Evolutionary conservation across 2,113 vertebrate species (phyloP).

Genomic region (Callaeas wilsoni): DNA sequence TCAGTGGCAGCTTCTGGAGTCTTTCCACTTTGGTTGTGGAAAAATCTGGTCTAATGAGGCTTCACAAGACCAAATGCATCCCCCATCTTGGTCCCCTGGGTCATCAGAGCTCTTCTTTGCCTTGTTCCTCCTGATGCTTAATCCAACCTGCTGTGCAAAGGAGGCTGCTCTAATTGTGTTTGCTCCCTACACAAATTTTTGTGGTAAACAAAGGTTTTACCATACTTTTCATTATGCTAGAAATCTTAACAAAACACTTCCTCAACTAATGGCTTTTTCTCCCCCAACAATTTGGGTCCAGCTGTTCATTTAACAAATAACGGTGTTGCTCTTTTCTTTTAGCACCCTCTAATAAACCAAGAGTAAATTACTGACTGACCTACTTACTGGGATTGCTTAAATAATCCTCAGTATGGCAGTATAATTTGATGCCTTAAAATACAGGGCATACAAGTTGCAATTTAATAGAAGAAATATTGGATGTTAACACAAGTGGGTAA

Average conservation of each 20-base stretch:
- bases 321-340: slow-evolving; percentile 9
- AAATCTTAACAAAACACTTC: not conserved
- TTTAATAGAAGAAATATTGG: slow-evolving; percentile 11
- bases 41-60: not conserved
- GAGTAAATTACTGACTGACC: slow-evolving; percentile 57
- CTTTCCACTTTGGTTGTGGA: not conserved
- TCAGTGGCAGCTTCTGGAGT: not conserved
- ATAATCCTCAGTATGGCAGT: slow-evolving; percentile 53
- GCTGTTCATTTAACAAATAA: slow-evolving; percentile 33
- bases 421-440: slow-evolving; percentile 53
- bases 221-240: not conserved
- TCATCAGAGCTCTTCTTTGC: not conserved
- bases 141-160: not conserved
- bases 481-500: slow-evolving; percentile 12
- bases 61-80: not conserved
- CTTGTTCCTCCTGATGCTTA: not conserved
- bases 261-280: not conserved
- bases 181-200: not conserved
- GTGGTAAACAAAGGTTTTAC: not conserved
- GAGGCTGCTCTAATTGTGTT: not conserved
- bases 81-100: not conserved
- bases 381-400: slow-evolving; percentile 60
- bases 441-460: slow-evolving; percentile 7
- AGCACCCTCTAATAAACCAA: slow-evolving; percentile 37
- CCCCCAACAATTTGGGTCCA: not conserved